Percentiles rank a stretch among this genome's conserved stretches.
Conservation (phyloP, 2,113 vertebrate genomes). For the Neopipo cinnamomea region DNA sequence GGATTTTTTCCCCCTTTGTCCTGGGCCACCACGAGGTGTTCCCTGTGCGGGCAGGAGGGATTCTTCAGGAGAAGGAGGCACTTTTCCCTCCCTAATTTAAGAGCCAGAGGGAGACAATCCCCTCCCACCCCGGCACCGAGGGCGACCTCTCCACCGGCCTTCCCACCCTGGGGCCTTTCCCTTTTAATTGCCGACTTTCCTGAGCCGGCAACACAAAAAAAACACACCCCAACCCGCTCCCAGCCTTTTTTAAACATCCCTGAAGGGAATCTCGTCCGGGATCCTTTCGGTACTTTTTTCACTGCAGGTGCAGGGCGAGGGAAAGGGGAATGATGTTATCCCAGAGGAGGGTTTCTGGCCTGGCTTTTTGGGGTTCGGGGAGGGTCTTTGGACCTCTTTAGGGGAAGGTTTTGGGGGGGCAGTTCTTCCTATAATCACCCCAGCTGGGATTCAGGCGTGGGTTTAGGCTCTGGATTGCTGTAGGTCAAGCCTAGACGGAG, state of each 20-base stretch:
- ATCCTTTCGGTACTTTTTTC: neutral
- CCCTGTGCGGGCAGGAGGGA: neutral
- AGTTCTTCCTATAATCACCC: neutral
- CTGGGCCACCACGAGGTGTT: neutral
- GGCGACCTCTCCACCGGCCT: neutral
- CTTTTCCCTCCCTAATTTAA: neutral
- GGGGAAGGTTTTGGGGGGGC: neutral
- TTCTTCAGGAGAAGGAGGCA: too few relatives aligned
- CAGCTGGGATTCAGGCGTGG: neutral
- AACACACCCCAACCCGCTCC: neutral
- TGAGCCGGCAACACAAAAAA: neutral
- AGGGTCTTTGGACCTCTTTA: neutral
- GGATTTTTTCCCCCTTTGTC: neutral
- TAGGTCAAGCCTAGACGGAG: too few relatives aligned
- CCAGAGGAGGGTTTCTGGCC: too few relatives aligned
- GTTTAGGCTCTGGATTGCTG: too few relatives aligned
- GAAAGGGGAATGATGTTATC: neutral
- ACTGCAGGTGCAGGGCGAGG: neutral
- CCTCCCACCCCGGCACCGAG: neutral
- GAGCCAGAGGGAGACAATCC: neutral
- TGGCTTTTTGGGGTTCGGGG: neutral
- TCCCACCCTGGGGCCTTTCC: neutral
- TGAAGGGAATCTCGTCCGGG: neutral
- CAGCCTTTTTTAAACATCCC: slow-evolving; percentile 45
- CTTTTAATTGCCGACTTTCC: neutral